Conservation (phyloP, 2,888 invertebrate genomes). For the Heliconius hortense region DNA sequence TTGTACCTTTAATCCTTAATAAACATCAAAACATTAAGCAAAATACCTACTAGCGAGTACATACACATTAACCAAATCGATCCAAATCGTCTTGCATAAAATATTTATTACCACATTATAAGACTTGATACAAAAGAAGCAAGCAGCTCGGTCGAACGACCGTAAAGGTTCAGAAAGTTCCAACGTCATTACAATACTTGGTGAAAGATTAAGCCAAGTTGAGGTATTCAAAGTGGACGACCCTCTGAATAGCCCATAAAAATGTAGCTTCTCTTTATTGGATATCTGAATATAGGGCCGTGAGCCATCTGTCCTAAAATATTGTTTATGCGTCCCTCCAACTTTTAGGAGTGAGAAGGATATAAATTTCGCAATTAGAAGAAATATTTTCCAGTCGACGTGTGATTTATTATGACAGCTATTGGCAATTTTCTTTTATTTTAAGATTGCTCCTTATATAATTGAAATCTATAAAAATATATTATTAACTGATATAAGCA, state of each 20-base stretch:
- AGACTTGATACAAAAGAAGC: slow-evolving; percentile 30
- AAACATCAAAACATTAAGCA: not conserved
- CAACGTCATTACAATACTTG: slow-evolving; percentile 64
- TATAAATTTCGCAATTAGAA: slow-evolving; percentile 38
- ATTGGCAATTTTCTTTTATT: not conserved
- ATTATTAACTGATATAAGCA: too few relatives aligned
- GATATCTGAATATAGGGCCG: slow-evolving; percentile 60
- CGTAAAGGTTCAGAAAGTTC: slow-evolving; percentile 61
- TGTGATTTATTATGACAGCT: slow-evolving; percentile 12
- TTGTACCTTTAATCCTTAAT: not conserved
- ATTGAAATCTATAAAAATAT: not conserved
- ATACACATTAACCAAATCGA: not conserved
- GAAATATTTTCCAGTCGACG: slow-evolving; percentile 28
- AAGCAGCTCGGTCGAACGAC: slow-evolving; percentile 28
- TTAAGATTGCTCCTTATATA: not conserved
- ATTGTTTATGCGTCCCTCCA: slow-evolving; percentile 45
- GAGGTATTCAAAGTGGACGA: slow-evolving; percentile 66
- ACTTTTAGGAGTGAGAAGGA: slow-evolving; percentile 37
- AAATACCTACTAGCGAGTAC: not conserved
- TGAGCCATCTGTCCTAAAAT: slow-evolving; percentile 53
- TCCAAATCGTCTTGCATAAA: not conserved
- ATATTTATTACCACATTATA: slow-evolving; percentile 12
- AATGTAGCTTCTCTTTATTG: slow-evolving; percentile 67
- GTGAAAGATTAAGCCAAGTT: slow-evolving; percentile 68
- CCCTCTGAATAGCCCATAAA: slow-evolving; percentile 67